A percentile compares a stretch with the other conserved stretches of the same genome.
Evolutionary conservation across 1,140 invertebrate genomes (phyloP).

Genomic region (Penaeus japonicus): DNA sequence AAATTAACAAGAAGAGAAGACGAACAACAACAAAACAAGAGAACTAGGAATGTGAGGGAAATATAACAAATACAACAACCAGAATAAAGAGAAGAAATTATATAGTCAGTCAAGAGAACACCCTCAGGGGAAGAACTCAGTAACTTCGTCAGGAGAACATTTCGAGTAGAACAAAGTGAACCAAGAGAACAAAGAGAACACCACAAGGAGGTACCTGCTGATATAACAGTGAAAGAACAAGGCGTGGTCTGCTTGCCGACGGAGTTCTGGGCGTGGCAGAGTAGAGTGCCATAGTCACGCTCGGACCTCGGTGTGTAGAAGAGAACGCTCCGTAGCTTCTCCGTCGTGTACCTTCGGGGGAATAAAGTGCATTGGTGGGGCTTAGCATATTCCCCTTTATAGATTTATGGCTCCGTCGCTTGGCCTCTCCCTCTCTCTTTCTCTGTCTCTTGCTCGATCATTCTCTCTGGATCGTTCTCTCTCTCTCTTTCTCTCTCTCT

Average conservation of each 20-base stretch:
- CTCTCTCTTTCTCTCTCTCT: background rate
- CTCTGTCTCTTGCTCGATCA: background rate
- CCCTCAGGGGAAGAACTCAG: too few relatives aligned
- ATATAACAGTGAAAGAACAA: conserved; percentile 75
- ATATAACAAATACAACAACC: too few relatives aligned
- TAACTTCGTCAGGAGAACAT: too few relatives aligned
- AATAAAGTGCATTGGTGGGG: background rate
- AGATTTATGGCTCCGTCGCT: too few relatives aligned
- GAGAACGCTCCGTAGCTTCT: conserved; percentile 21
- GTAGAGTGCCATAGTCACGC: conserved; percentile 74
- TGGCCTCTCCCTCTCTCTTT: too few relatives aligned
- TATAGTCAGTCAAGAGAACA: too few relatives aligned
- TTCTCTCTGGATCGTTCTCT: too few relatives aligned
- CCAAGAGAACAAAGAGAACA: too few relatives aligned
- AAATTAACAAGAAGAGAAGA: too few relatives aligned
- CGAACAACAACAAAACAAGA: too few relatives aligned
- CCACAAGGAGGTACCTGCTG: conserved; percentile 68
- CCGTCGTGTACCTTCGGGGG: conserved; percentile 24
- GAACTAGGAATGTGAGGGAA: too few relatives aligned
- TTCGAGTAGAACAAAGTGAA: background rate
- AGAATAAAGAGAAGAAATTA: too few relatives aligned
- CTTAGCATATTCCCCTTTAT: background rate
- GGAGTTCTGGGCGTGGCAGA: conserved; percentile 72
- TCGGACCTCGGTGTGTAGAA: conserved; percentile 46
- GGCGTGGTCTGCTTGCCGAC: conserved; percentile 73